A percentile compares a stretch with the other conserved stretches of the same genome.
These are phyloP conservation scores for Dysmachus trigonus DNA, from an alignment of 2,888 invertebrate species.

Conservation along the genomic window DNA sequence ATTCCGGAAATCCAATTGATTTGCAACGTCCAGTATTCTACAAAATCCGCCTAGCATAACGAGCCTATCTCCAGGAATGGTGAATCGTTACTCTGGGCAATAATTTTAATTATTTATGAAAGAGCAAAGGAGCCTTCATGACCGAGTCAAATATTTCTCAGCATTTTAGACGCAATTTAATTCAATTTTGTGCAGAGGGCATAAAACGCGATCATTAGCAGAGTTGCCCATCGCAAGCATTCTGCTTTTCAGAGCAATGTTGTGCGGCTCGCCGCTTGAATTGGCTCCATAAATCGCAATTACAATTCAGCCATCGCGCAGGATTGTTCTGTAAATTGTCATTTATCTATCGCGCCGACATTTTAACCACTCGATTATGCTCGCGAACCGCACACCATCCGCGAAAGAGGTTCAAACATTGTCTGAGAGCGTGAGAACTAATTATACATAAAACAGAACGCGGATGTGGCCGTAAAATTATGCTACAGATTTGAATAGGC, in stretches of 20 bases:
- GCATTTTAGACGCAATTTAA: background rate
- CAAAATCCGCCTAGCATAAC: background rate
- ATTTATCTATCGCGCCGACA: constrained; percentile 34
- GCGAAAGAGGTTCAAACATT: background rate
- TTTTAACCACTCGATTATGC: constrained; percentile 29
- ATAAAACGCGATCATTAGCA: background rate
- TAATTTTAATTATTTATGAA: background rate
- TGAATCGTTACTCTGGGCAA: background rate
- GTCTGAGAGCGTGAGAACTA: constrained; percentile 47
- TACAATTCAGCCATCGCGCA: constrained; percentile 8
- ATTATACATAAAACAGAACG: constrained; percentile 46
- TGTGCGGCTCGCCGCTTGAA: background rate
- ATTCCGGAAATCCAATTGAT: background rate
- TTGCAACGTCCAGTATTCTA: background rate
- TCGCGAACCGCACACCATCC: background rate
- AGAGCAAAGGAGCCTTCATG: background rate
- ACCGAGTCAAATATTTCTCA: background rate
- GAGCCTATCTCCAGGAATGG: background rate
- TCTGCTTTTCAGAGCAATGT: background rate
- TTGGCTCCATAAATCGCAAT: constrained; percentile 26
- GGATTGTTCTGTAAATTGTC: constrained; percentile 30
- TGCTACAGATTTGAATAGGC: constrained; percentile 42
- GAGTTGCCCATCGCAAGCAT: background rate
- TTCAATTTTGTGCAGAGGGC: background rate
- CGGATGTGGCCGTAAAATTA: constrained; percentile 47